A percentile compares a stretch with the other conserved stretches of the same genome.
Conservation (phyloP, 2,888 invertebrate genomes). For the Trimorus sp. region DNA sequence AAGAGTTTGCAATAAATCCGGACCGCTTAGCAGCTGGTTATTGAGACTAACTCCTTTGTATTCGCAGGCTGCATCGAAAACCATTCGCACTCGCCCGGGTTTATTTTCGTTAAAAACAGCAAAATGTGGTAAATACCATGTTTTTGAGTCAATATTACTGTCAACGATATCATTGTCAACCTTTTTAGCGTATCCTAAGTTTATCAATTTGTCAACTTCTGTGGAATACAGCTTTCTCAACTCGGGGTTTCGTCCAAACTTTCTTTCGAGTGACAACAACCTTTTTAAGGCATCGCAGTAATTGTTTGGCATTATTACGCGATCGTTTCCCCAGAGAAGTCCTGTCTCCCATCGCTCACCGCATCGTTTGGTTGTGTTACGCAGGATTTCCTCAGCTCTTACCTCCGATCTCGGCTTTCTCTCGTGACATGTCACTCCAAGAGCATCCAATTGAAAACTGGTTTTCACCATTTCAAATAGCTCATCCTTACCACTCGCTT, state of each 20-base stretch:
- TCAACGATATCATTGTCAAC: neutral
- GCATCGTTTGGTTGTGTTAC: conserved; percentile 20
- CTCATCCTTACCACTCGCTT: neutral
- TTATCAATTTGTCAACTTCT: neutral
- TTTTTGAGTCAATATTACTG: neutral
- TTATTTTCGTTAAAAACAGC: conserved; percentile 68
- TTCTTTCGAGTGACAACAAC: neutral
- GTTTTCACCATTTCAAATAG: conserved; percentile 12
- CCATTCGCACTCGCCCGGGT: conserved; percentile 66
- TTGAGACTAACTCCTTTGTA: conserved; percentile 66
- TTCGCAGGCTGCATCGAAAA: conserved; percentile 71
- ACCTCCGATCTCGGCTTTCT: conserved; percentile 16
- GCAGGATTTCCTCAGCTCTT: conserved; percentile 12
- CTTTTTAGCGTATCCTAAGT: neutral
- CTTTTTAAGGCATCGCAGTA: neutral
- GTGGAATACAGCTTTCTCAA: neutral
- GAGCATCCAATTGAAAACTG: conserved; percentile 26
- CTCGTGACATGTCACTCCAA: conserved; percentile 13
- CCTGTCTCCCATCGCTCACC: conserved; percentile 35
- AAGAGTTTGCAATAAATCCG: conserved; percentile 72
- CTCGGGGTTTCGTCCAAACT: neutral
- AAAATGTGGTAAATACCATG: conserved; percentile 49
- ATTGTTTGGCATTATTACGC: neutral
- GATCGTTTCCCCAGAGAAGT: conserved; percentile 27
- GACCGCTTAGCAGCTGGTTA: conserved; percentile 71